A percentile compares a stretch with the other conserved stretches of the same genome.
Evolutionary conservation across 2,113 vertebrate species (phyloP).

Genomic region (Ochotona curzoniae): DNA sequence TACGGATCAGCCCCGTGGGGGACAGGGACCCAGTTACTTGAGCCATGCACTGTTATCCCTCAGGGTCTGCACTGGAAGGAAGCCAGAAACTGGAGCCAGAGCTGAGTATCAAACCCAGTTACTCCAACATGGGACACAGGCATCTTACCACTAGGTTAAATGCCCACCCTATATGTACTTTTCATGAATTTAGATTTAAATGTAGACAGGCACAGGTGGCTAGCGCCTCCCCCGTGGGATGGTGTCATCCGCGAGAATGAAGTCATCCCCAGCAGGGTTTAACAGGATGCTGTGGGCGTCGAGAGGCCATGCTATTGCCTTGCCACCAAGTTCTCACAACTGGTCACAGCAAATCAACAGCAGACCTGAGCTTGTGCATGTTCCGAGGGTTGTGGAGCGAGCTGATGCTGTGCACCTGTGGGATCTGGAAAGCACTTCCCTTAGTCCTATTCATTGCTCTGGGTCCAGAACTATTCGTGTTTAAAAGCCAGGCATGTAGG

Average conservation of each 20-base stretch:
- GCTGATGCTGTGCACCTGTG: accelerated
- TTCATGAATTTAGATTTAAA: not conserved
- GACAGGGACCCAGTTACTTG: too few relatives aligned
- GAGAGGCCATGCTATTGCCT: not conserved
- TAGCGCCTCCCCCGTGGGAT: not conserved
- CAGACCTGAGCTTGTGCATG: not conserved
- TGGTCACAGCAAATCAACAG: not conserved
- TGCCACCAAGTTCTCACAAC: not conserved
- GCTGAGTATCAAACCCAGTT: too few relatives aligned
- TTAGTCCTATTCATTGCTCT: not conserved
- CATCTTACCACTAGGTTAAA: too few relatives aligned
- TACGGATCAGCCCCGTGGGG: too few relatives aligned
- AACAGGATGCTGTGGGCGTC: not conserved
- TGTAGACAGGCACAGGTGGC: not conserved
- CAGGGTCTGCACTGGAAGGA: too few relatives aligned
- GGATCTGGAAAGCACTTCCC: not conserved
- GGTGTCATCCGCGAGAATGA: not conserved
- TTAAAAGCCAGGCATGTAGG: not conserved
- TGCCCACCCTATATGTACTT: not conserved
- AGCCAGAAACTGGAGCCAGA: too few relatives aligned
- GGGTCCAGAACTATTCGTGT: not conserved
- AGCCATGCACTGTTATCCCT: too few relatives aligned
- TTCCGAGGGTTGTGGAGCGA: not conserved
- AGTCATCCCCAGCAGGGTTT: not conserved
- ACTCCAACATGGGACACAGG: too few relatives aligned